A percentile compares a stretch with the other conserved stretches of the same genome.
phyloP scores from a whole-genome alignment of 1,140 invertebrate species.

The Lucilia sericata region DNA sequence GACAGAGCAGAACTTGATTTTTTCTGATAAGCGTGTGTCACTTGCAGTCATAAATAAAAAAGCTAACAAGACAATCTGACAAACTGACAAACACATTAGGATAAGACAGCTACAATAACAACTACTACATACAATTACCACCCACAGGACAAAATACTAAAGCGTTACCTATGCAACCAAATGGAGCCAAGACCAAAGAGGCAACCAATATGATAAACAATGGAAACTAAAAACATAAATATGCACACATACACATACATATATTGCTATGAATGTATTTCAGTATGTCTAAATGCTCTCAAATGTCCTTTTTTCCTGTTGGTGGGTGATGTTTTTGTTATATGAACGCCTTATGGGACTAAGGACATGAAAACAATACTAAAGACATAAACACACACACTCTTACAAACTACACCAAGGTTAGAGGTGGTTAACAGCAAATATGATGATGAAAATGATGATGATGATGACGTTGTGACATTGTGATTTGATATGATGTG shows the following conservation, averaged over 20 bases:
- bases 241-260: background rate
- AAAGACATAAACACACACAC: background rate
- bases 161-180: slow-evolving; percentile 32
- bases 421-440: slow-evolving; percentile 12
- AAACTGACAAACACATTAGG: background rate
- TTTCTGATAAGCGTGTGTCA: slow-evolving; percentile 39
- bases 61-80: slow-evolving; percentile 30
- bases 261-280: background rate
- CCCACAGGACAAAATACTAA: slow-evolving; percentile 19
- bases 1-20: slow-evolving; percentile 33
- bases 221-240: background rate
- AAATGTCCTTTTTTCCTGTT: slow-evolving; percentile 33
- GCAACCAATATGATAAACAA: background rate
- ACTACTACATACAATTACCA: background rate
- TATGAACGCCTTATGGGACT: slow-evolving; percentile 25
- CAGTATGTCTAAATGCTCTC: background rate
- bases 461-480: slow-evolving; percentile 39
- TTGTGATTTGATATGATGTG: slow-evolving; percentile 43
- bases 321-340: slow-evolving; percentile 19
- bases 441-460: background rate
- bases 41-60: slow-evolving; percentile 39
- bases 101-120: background rate
- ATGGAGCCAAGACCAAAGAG: background rate
- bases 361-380: background rate
- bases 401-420: background rate